phyloP scores from a whole-genome alignment of 2,797 vertebrate genomes.

The Denticeps clupeoides region DNA sequence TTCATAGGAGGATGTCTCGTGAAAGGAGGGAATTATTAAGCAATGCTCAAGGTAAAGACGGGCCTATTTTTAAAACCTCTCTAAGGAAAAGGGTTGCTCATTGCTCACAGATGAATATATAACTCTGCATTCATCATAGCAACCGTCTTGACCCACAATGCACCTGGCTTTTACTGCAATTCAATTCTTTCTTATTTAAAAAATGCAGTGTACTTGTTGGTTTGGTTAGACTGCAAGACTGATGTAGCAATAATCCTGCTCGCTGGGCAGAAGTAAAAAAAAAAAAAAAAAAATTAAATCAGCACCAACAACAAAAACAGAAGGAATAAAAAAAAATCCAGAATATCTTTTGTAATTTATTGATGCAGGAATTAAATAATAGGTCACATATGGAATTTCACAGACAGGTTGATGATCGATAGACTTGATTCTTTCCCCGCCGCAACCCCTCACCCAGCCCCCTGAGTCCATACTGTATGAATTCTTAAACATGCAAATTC shows the following conservation, averaged over 20 bases:
- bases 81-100: conserved; percentile 24
- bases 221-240: too few relatives aligned
- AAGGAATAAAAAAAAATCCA: conserved; percentile 25
- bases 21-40: conserved; percentile 15
- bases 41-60: conserved; percentile 29
- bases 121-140: conserved; percentile 17
- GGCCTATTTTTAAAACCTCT: conserved; percentile 39
- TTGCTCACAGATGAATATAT: conserved; percentile 9
- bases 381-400: conserved; percentile 45
- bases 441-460: conserved; percentile 1
- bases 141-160: too few relatives aligned
- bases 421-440: conserved; percentile 34
- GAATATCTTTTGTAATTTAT: conserved; percentile 30
- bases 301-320: conserved; percentile 35
- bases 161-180: too few relatives aligned
- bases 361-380: conserved; percentile 44
- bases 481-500: conserved; percentile 65
- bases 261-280: too few relatives aligned
- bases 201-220: too few relatives aligned
- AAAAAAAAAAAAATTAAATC: too few relatives aligned
- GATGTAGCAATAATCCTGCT: too few relatives aligned
- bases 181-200: too few relatives aligned
- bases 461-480: conserved; percentile 51
- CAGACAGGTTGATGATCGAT: conserved; percentile 50
- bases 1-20: background rate